Conservation (phyloP, 1,140 invertebrate genomes). For the Apis cerana region DNA sequence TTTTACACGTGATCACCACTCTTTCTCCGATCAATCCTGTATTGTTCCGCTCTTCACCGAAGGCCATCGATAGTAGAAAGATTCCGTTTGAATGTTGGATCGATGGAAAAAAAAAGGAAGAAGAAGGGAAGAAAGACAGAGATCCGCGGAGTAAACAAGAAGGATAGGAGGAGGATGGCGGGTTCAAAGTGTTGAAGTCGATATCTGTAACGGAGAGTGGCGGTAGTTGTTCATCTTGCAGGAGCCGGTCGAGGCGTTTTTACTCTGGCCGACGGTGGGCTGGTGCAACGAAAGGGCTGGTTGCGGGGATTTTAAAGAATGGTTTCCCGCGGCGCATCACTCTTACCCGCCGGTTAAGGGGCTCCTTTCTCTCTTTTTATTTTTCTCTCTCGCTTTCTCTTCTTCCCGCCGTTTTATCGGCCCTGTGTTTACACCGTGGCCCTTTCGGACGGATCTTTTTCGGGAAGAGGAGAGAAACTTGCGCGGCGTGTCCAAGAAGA, state of each 20-base stretch:
- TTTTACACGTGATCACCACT: no score
- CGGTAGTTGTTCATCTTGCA: constrained; percentile 58
- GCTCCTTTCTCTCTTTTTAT: background rate
- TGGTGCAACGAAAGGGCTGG: constrained; percentile 60
- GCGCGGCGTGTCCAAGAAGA: constrained; percentile 68
- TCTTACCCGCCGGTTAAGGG: constrained; percentile 72
- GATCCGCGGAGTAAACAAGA: background rate
- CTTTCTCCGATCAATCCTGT: background rate
- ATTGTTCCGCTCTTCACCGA: background rate
- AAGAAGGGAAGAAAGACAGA: no score
- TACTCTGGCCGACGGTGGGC: constrained; percentile 63
- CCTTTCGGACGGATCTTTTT: constrained; percentile 69
- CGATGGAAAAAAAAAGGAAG: no score
- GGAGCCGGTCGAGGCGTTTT: constrained; percentile 57
- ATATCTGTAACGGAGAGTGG: constrained; percentile 28
- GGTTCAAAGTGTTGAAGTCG: background rate
- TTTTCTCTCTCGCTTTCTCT: no score
- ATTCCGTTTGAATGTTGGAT: no score
- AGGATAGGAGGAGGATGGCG: background rate
- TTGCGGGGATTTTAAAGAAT: constrained; percentile 73
- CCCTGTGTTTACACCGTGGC: constrained; percentile 71
- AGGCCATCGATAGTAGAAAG: no score
- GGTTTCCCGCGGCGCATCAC: constrained; percentile 75
- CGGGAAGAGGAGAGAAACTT: constrained; percentile 64
- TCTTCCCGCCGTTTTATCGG: constrained; percentile 66